Conservation (phyloP, 2,113 vertebrate genomes). For the Baryphthengus martii region DNA sequence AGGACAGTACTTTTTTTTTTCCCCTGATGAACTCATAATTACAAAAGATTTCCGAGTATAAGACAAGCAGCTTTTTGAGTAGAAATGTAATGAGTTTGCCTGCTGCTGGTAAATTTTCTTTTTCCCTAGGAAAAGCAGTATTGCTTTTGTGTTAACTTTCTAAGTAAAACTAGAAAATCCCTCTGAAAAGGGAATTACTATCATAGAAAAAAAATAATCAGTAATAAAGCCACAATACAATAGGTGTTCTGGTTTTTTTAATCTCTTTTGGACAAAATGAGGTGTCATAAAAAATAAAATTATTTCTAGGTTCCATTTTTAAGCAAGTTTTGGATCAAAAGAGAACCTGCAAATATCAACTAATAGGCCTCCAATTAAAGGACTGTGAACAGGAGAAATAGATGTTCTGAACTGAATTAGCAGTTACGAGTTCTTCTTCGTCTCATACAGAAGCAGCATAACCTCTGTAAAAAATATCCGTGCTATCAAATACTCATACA, state of each 20-base stretch:
- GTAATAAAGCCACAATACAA: background rate
- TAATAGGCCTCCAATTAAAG: background rate
- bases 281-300: background rate
- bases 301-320: background rate
- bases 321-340: background rate
- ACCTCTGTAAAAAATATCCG: background rate
- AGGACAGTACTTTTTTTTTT: background rate
- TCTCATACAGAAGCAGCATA: background rate
- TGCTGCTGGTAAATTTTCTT: background rate
- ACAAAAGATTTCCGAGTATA: background rate
- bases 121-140: background rate
- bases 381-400: background rate
- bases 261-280: background rate
- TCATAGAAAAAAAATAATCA: background rate
- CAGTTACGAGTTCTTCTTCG: background rate
- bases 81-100: background rate
- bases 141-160: background rate
- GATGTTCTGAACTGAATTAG: background rate
- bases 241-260: background rate
- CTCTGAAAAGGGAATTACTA: background rate
- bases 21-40: background rate
- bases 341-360: background rate
- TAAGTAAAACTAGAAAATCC: background rate
- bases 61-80: background rate
- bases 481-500: background rate